phyloP scores from a whole-genome alignment of 1,140 invertebrate genomes.

The Trichonephila clavata region DNA sequence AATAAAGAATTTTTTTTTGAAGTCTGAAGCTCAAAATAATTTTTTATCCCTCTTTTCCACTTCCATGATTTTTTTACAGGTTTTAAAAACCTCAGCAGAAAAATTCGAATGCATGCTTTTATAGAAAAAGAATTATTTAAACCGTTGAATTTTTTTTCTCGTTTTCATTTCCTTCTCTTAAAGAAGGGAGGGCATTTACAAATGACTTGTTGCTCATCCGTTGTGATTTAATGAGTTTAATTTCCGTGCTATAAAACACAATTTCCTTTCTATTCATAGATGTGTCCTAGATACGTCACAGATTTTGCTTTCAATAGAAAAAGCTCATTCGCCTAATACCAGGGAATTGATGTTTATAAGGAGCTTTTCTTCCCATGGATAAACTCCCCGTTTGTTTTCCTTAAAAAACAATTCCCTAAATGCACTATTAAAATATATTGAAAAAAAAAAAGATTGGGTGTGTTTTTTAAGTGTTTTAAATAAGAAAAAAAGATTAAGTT shows the following conservation, averaged over 20 bases:
- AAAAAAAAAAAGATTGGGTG: no score
- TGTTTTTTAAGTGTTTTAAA: no score
- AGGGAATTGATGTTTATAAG: slow-evolving; percentile 1
- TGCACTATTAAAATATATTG: no score
- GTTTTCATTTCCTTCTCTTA: slow-evolving; percentile 19
- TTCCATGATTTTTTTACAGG: not conserved
- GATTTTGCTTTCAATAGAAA: not conserved
- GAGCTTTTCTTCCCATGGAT: not conserved
- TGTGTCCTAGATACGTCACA: not conserved
- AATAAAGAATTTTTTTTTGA: not conserved
- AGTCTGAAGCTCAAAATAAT: not conserved
- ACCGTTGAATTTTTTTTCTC: not conserved
- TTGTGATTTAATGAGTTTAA: slow-evolving; percentile 41
- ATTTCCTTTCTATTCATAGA: slow-evolving; percentile 42
- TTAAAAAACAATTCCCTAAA: not conserved
- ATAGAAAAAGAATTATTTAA: not conserved
- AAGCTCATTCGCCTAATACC: not conserved
- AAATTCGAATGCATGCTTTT: slow-evolving; percentile 5
- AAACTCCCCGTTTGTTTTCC: not conserved
- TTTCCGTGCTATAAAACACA: slow-evolving; percentile 40
- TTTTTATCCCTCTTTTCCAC: not conserved
- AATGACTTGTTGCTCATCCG: slow-evolving; percentile 49
- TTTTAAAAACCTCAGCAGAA: not conserved
- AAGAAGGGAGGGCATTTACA: slow-evolving; percentile 2
- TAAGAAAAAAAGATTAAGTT: not conserved